Evolutionary conservation across 2,113 vertebrate species (phyloP), one percentile per base, ranked within the genome.

Genomic region (Ophthalmolycus amberensis): DNA sequence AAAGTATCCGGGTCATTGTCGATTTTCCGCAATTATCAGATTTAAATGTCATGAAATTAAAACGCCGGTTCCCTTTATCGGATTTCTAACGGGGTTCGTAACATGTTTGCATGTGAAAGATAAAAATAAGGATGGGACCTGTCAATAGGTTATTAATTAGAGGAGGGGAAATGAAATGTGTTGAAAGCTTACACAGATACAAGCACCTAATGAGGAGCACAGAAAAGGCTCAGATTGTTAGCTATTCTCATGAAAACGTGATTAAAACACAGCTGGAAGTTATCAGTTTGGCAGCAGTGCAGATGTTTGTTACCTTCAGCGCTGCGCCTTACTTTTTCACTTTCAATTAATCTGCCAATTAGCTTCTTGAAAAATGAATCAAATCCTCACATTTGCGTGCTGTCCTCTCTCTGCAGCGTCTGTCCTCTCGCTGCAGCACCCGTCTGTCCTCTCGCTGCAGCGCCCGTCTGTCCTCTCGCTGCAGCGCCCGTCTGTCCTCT

Each of bases 41-140:
- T 54, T 48, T 71, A 71, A 75, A 80, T 70, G 16, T 66, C 27
- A 8, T 18, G 27, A 34, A 40, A 68, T 48, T 15, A 64, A 56
- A 77, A 37, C 25, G 27, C 11, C 58, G 20, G 38, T 40, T 69
- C 22, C 27, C 0, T 15, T 37, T 48, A 52, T 40, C 2, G 9
- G 42, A 50, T 56, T 48, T 38, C 11, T 48, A 25, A 75, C 40
- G 1, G 1, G 50, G 50, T 3, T 25, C 25, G 9, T 58, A 58
- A 58, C 56, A 40, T 60, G 46, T 71, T 59, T 1, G 2, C 38
- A 67, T 38, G 18, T 20, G 37, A 46, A 67, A 44, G 50, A 32
- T 25, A 22, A 25, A 25, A 29, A 44, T 6, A 48, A 37, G 27
- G 29, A n/a, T 9, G 14, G 12, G 1, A 37, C 18, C 20, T 9